Conservation (phyloP, 1,140 invertebrate species). For the Galleria mellonella region DNA sequence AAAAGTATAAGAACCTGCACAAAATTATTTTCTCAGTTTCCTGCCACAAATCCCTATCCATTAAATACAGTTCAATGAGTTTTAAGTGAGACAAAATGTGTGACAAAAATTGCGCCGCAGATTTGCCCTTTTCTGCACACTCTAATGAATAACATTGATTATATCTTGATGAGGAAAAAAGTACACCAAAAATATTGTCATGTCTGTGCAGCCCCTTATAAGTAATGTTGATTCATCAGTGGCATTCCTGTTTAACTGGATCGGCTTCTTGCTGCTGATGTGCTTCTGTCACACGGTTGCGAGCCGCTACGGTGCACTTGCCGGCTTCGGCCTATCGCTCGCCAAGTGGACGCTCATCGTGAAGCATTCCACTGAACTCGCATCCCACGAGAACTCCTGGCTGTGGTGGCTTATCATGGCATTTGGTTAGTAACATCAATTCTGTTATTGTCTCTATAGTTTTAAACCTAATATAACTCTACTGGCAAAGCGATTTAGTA, state of each 20-base stretch:
- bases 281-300: constrained; percentile 96
- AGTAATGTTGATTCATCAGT: constrained; percentile 22
- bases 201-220: too few species aligned
- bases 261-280: constrained; percentile 92
- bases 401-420: constrained; percentile 93
- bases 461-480: too few species aligned
- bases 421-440: constrained; percentile 78
- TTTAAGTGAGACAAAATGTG: too few species aligned
- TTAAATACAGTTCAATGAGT: too few species aligned
- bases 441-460: neutral
- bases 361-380: constrained; percentile 90
- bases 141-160: too few species aligned
- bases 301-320: constrained; percentile 92
- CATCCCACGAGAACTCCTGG: constrained; percentile 90
- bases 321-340: constrained; percentile 93
- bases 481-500: neutral
- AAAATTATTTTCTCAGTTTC: too few species aligned
- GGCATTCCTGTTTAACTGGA: constrained; percentile 89
- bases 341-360: constrained; percentile 97
- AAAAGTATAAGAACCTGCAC: too few species aligned
- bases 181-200: too few species aligned
- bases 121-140: too few species aligned
- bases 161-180: too few species aligned
- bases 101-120: too few species aligned
- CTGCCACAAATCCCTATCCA: too few species aligned